Conservation (phyloP, 2,797 vertebrate species). For the Knipowitschia caucasica region DNA sequence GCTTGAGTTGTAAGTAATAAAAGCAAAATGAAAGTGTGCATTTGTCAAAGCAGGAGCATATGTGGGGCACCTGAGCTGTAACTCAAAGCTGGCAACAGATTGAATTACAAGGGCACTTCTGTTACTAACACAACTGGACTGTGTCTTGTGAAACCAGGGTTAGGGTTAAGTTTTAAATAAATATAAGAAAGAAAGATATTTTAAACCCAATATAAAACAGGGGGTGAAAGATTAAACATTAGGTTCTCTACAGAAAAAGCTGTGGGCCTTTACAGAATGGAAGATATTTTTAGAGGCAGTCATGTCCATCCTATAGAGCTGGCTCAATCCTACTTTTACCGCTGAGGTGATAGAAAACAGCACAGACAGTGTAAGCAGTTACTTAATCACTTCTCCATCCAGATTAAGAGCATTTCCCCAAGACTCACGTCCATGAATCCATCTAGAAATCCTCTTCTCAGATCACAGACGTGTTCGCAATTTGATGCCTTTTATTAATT, state of each 20-base stretch:
- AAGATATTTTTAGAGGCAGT: conserved; percentile 3
- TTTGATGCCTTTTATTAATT: conserved; percentile 42
- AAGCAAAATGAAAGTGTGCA: conserved; percentile 12
- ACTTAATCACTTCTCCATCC: conserved; percentile 66
- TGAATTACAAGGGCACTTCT: conserved; percentile 43
- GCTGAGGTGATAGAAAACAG: conserved; percentile 50
- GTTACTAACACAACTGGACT: conserved; percentile 29
- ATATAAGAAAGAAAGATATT: too few species aligned
- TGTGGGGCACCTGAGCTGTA: conserved; percentile 24
- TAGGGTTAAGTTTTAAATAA: too few species aligned
- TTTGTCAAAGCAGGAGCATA: conserved; percentile 19
- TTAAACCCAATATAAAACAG: too few species aligned
- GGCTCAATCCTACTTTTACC: conserved; percentile 34
- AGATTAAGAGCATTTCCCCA: conserved; percentile 44
- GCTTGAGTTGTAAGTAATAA: conserved; percentile 21
- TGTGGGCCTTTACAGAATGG: not conserved
- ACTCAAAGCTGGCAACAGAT: conserved; percentile 27
- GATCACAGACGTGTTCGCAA: conserved; percentile 24
- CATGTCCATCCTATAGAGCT: conserved; percentile 26
- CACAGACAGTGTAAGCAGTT: conserved; percentile 56
- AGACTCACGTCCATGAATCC: conserved; percentile 56
- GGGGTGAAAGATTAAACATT: not conserved
- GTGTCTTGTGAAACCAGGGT: not conserved
- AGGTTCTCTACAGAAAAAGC: too few species aligned
- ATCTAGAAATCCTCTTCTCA: conserved; percentile 47